Evolutionary conservation across 2,113 vertebrate species (phyloP), one percentile per base, ranked within the genome.

Genomic region (Eubucco bourcierii): DNA sequence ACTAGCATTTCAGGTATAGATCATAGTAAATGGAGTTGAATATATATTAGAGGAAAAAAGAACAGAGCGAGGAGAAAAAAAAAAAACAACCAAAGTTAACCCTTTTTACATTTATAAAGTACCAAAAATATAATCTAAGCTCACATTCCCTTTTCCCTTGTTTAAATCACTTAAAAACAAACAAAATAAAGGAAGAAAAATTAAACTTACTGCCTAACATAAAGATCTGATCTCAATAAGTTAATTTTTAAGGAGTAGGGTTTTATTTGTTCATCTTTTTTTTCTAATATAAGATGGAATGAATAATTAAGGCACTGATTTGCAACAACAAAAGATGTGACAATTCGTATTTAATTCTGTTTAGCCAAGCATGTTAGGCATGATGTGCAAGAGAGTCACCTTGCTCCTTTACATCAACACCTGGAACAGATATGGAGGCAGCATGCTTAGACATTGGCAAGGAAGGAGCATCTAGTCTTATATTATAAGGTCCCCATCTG

Each of bases 391-490:
- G n/a, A 76, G 34, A 94, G 60, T 79, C 80, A 95, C 83, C 80
- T 95, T 93, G 53, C 18, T 90, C 52, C 73, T 90, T 88, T 78
- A 58, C 55, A 86, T 55, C 76, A 84, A 95, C 90, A 95, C 83
- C 90, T 95, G 88, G 90, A 93, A 55, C 29, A 96, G 80, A 82
- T 83, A 86, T 52, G 82, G 44, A 90, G 70, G 28, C 77, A 86
- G 60, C 84, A 74, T 28, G 67, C 63, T 92, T 89, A 82, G 67
- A 60, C 37, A 39, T 46, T 94, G 87, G 79, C 87, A 94, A 90
- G 53, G 34, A 95, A 76, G 55, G 60, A 84, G n/a, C 61, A 28
- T 75, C 68, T 60, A 78, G 53, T 72, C 61, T 78, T 88, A 61
- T 74, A 85, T 61, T 47, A 68, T 65, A 81, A 85, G 52, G 50